phyloP scores from a whole-genome alignment of 1,140 invertebrate species.

The Colletes gigas region DNA sequence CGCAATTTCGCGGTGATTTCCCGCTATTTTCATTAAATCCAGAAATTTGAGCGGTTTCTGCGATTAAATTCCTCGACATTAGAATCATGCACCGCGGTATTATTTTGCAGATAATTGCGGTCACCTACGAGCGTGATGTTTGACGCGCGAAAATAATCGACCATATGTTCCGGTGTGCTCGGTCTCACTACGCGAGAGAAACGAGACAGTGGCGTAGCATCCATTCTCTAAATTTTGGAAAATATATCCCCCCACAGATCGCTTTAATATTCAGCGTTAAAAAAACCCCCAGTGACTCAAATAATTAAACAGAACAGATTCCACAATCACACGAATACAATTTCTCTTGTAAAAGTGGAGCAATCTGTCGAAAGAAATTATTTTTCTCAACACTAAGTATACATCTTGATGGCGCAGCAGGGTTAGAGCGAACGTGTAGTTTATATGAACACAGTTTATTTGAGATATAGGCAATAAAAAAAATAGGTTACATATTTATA shows the following conservation, averaged over 20 bases:
- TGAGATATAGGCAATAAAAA: too few relatives aligned
- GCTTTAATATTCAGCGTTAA: too few relatives aligned
- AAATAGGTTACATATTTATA: too few relatives aligned
- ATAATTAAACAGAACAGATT: too few relatives aligned
- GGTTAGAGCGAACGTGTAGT: too few relatives aligned
- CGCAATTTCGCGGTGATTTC: neutral
- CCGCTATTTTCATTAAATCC: neutral
- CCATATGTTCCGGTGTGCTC: neutral
- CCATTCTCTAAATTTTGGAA: neutral
- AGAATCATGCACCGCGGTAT: neutral
- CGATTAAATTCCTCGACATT: neutral
- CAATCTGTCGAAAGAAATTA: too few relatives aligned
- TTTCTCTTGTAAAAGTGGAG: too few relatives aligned
- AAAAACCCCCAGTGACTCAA: too few relatives aligned
- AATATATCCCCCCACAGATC: neutral
- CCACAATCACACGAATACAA: too few relatives aligned
- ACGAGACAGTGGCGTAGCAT: constrained; percentile 7
- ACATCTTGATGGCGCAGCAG: too few relatives aligned
- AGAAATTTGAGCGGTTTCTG: neutral
- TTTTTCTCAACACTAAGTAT: too few relatives aligned
- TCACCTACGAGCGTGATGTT: neutral
- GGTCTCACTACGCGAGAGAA: neutral
- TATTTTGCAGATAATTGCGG: constrained; percentile 20
- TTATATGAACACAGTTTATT: too few relatives aligned
- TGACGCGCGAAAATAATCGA: constrained; percentile 15